phyloP scores from a whole-genome alignment of 2,113 vertebrate species.

The Albula goreensis region DNA sequence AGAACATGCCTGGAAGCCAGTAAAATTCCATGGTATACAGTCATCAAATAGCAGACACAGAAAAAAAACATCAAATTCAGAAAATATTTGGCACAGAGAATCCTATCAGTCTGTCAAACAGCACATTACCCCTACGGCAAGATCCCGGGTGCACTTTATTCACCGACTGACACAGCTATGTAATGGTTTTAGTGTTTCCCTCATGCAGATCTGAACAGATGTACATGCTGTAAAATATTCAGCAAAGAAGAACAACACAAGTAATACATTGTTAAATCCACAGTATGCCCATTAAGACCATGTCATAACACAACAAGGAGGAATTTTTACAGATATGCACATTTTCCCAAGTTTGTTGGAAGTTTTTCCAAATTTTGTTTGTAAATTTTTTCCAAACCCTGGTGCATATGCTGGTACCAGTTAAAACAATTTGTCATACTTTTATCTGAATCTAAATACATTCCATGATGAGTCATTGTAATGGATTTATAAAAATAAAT shows the following conservation, averaged over 20 bases:
- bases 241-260: background rate
- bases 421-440: background rate
- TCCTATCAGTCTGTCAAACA: conserved; percentile 23
- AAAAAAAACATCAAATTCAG: conserved; percentile 14
- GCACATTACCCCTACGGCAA: conserved; percentile 20
- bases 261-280: background rate
- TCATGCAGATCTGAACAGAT: background rate
- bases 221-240: background rate
- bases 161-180: conserved; percentile 33
- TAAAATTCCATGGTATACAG: conserved; percentile 33
- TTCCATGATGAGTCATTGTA: background rate
- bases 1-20: conserved; percentile 35
- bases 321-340: background rate
- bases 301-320: background rate
- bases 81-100: conserved; percentile 34
- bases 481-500: background rate
- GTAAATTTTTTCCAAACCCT: no score
- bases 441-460: background rate
- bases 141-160: conserved; percentile 23
- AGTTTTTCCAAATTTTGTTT: no score
- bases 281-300: background rate
- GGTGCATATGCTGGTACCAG: background rate
- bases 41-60: conserved; percentile 28
- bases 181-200: conserved; percentile 18
- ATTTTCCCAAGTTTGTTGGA: background rate